Evolutionary conservation across 2,888 invertebrate genomes (phyloP).

Genomic region (Chymomyza procnemis): DNA sequence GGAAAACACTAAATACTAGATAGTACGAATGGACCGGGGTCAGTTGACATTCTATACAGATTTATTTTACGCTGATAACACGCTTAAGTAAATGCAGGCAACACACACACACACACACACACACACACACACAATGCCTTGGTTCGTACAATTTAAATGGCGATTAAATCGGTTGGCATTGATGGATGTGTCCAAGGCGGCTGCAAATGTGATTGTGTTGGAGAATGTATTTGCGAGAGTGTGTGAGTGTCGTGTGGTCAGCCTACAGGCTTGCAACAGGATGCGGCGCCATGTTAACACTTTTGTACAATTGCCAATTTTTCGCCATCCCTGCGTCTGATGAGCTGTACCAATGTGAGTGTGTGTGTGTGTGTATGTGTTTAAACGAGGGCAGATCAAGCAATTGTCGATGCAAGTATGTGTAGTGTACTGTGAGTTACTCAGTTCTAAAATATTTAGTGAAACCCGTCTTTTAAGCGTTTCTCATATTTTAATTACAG

Average conservation of each 20-base stretch:
- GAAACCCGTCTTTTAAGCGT: too few species aligned
- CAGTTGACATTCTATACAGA: slow-evolving; percentile 53
- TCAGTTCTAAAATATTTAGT: too few species aligned
- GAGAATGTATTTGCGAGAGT: not conserved
- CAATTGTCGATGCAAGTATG: too few species aligned
- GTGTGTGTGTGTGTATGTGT: not conserved
- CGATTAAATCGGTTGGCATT: slow-evolving; percentile 76
- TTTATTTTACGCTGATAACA: slow-evolving; percentile 73
- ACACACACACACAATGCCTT: slow-evolving; percentile 22
- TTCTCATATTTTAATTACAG: too few species aligned
- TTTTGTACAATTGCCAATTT: slow-evolving; percentile 67
- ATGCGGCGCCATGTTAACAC: slow-evolving; percentile 74
- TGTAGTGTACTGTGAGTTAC: too few species aligned
- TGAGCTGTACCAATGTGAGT: slow-evolving; percentile 39
- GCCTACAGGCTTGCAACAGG: slow-evolving; percentile 51
- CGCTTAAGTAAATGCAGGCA: slow-evolving; percentile 69
- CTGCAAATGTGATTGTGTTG: slow-evolving; percentile 9
- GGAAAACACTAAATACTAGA: slow-evolving; percentile 69
- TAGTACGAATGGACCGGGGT: slow-evolving; percentile 28
- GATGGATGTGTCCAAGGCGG: slow-evolving; percentile 72
- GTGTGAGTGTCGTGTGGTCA: slow-evolving; percentile 52
- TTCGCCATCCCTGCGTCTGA: slow-evolving; percentile 50
- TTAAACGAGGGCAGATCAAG: not conserved
- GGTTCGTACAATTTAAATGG: slow-evolving; percentile 73
- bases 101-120: slow-evolving; percentile 25